phyloP scores from a whole-genome alignment of 2,797 vertebrate species.

The Molossus alvarezi region DNA sequence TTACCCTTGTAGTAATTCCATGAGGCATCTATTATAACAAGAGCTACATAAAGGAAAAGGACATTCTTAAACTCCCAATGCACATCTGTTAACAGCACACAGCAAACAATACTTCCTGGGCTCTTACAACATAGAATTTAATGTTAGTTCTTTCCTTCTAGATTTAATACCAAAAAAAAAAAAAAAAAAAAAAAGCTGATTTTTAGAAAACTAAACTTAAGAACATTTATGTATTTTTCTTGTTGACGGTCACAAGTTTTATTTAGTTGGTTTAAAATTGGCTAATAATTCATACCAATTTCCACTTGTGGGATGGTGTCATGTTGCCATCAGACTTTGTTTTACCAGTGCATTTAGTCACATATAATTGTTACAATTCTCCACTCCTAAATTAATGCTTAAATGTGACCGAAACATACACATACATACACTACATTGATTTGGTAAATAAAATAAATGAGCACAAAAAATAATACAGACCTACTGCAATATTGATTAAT shows the following conservation, averaged over 20 bases:
- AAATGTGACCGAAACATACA: background rate
- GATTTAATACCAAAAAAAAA: background rate
- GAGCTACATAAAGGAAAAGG: background rate
- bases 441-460: slow-evolving; percentile 31
- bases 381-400: slow-evolving; percentile 16
- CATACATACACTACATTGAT: background rate
- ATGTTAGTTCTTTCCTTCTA: background rate
- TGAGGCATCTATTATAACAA: background rate
- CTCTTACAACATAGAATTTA: background rate
- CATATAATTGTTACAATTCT: background rate
- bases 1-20: background rate
- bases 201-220: background rate
- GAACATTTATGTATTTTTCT: background rate
- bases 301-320: background rate
- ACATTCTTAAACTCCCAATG: background rate
- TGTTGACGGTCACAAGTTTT: background rate
- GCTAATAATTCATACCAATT: background rate
- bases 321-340: background rate
- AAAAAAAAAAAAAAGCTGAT: background rate
- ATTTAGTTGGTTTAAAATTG: slow-evolving; percentile 7
- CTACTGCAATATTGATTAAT: background rate
- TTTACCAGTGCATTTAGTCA: background rate
- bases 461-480: background rate
- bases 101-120: background rate
- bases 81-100: background rate